Conservation (phyloP, 2,113 vertebrate genomes). For the Chloroceryle aenea region DNA sequence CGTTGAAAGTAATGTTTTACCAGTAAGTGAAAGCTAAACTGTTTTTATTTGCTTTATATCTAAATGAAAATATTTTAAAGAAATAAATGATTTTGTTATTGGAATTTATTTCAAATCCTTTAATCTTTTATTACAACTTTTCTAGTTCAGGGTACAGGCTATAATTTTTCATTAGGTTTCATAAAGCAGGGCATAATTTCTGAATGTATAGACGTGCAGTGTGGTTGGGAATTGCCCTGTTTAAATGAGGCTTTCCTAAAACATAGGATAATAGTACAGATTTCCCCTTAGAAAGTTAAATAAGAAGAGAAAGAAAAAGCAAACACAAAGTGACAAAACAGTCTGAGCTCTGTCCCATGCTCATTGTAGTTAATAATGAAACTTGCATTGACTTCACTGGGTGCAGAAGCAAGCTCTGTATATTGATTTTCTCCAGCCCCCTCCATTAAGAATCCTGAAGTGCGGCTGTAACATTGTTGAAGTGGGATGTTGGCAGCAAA, state of each 20-base stretch:
- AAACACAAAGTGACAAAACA: constrained; percentile 32
- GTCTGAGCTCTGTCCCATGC: constrained; percentile 39
- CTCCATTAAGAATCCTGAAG: constrained; percentile 68
- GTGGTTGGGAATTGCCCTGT: neutral
- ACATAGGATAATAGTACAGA: neutral
- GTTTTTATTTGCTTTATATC: constrained; percentile 14
- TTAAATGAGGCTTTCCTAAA: neutral
- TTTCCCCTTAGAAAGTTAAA: constrained; percentile 32
- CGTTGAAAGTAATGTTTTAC: neutral
- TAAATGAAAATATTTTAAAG: constrained; percentile 19
- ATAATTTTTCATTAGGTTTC: constrained; percentile 41
- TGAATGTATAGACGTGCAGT: neutral
- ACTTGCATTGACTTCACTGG: constrained; percentile 23
- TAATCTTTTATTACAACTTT: constrained; percentile 28
- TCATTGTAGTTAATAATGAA: constrained; percentile 61
- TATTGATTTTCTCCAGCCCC: constrained; percentile 72
- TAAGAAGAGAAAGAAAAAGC: constrained; percentile 27
- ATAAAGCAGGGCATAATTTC: neutral
- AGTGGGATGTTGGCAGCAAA: constrained; percentile 67
- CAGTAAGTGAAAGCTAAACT: neutral
- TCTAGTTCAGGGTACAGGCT: neutral
- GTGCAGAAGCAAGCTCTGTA: constrained; percentile 53
- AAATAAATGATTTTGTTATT: constrained; percentile 43
- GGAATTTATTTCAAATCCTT: constrained; percentile 54
- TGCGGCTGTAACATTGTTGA: constrained; percentile 59